These are phyloP conservation scores for Tillus elongatus DNA, from an alignment of 2,888 invertebrate species.

Conservation along the genomic window DNA sequence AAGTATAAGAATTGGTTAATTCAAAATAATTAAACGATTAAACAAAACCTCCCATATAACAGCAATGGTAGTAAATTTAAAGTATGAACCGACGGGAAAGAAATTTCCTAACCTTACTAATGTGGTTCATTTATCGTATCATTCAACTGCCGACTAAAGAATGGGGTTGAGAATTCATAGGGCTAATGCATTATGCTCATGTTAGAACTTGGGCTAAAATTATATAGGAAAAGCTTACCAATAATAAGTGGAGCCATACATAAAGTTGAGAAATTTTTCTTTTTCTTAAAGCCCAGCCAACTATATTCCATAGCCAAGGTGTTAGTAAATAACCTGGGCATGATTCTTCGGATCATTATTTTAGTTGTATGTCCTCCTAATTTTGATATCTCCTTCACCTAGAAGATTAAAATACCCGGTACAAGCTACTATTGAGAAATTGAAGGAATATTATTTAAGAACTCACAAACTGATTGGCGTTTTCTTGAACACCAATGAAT, in stretches of 20 bases:
- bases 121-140: too few relatives aligned
- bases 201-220: too few relatives aligned
- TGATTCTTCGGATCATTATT: conserved; percentile 4
- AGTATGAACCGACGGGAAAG: too few relatives aligned
- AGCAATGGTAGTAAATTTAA: too few relatives aligned
- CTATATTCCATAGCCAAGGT: conserved; percentile 6
- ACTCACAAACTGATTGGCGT: conserved; percentile 6
- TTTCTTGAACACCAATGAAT: conserved; percentile 4
- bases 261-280: conserved; percentile 9
- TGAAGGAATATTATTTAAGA: background rate
- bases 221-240: conserved; percentile 1
- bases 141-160: too few relatives aligned
- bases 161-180: too few relatives aligned
- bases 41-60: too few relatives aligned
- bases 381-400: conserved; percentile 8
- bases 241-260: background rate
- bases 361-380: conserved; percentile 3
- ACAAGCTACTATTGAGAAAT: conserved; percentile 7
- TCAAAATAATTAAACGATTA: too few relatives aligned
- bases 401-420: conserved; percentile 5
- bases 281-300: conserved; percentile 9
- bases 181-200: too few relatives aligned
- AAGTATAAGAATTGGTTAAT: too few relatives aligned
- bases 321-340: conserved; percentile 5
- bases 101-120: too few relatives aligned